These are phyloP conservation scores for Dicrostonyx torquatus DNA, from an alignment of 2,797 vertebrate species.

Conservation along the genomic window DNA sequence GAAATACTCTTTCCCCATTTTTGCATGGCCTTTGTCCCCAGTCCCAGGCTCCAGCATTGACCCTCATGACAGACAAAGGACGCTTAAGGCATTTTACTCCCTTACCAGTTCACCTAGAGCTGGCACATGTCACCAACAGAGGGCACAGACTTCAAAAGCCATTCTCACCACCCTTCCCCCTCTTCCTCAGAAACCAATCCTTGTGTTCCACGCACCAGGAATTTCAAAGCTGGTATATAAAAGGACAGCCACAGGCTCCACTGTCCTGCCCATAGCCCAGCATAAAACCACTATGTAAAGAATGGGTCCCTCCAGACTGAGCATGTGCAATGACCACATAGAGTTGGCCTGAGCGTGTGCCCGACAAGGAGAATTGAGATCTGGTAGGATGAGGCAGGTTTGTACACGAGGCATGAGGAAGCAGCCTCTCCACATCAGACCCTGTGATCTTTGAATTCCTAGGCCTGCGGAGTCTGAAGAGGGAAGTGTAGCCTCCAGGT, in stretches of 20 bases:
- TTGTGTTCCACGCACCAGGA: too few relatives aligned
- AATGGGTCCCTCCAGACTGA: accelerated
- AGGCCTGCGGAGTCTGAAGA: accelerated
- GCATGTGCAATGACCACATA: accelerated
- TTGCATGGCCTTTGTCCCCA: background rate
- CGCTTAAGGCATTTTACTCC: background rate
- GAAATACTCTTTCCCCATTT: background rate
- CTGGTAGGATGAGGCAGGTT: background rate
- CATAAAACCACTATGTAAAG: accelerated
- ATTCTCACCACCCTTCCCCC: background rate
- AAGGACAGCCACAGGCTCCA: too few relatives aligned
- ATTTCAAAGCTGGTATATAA: background rate
- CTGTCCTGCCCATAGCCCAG: too few relatives aligned
- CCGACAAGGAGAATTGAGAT: background rate
- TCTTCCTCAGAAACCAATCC: background rate
- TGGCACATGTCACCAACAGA: background rate
- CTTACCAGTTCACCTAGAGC: background rate
- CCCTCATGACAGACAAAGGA: background rate
- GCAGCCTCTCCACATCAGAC: background rate
- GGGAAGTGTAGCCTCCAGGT: background rate
- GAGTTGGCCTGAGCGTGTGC: accelerated
- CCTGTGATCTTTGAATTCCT: accelerated
- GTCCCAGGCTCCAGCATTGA: background rate
- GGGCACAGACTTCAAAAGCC: background rate
- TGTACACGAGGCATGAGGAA: accelerated